Base-by-base conservation (phyloP, 2,888 invertebrate species). In the Lymantria dispar region DNA sequence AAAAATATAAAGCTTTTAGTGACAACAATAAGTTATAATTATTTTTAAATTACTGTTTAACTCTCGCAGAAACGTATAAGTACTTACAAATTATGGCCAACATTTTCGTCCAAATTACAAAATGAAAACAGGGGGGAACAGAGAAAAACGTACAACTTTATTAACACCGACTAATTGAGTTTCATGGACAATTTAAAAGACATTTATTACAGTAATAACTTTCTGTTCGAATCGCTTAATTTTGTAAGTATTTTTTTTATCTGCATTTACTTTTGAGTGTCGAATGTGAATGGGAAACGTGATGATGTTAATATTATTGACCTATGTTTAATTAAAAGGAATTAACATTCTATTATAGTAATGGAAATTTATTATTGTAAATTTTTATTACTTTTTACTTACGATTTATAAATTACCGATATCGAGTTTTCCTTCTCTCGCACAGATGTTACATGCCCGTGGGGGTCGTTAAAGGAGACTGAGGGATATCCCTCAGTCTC, bases 171-270 rank as follows among this genome's bases (percentile, higher is more conserved):
- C 44, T 65, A 68, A 71, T 71, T 60, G 51, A 56, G 46, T 67
- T 69, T 62, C 45, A 64, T 58, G 64, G 54, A 33, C 50, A 50
- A 56, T 63, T 56, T 56, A 58, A 60, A 56, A 30, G 39, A 50
- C 54, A 56, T 62, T 67, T 52, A 68, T 63, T 56, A 53, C 57
- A 8, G 42, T 52, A 56, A 58, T 61, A 56, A 58, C 45, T 57
- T 56, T 58, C 15, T 45, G 42, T 60, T 60, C 47, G 50, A 49
- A 59, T 56, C 53, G 45, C 42, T 56, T 45, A 43, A 61, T 65
- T 63, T 42, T 29, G 42, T 42, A 42, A 29, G 40, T 15, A 37
- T 31, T 14, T 36, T 42, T 40, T 47, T 42, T 42, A 11, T 10
- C 15, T 14, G 8, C 12, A 7, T 3, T 7, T 7, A 3, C 15